Conservation (phyloP, 64 coral and sea anemone genomes). For the Dendrophyllia cribrosa region DNA sequence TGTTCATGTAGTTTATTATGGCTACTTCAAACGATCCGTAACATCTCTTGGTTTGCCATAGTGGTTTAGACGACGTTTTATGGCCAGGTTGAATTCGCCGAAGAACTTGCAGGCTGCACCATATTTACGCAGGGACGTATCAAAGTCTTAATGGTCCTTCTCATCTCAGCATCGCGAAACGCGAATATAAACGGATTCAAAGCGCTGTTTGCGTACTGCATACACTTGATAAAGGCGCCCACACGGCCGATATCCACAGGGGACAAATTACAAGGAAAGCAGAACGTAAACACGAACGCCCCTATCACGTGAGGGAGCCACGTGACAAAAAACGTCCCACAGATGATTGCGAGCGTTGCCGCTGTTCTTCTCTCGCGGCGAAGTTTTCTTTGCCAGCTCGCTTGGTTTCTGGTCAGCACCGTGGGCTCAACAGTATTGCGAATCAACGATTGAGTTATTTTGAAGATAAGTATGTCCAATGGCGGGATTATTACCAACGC, state of each 20-base stretch:
- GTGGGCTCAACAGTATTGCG: constrained; percentile 5
- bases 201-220: constrained; percentile 26
- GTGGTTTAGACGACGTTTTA: background rate
- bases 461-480: constrained; percentile 50
- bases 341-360: constrained; percentile 39
- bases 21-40: too few species aligned
- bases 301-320: constrained; percentile 40
- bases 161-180: constrained; percentile 32
- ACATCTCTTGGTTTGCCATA: background rate
- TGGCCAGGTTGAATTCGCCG: background rate
- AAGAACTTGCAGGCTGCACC: background rate
- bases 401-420: background rate
- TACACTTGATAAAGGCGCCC: constrained; percentile 4
- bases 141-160: background rate
- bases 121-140: background rate
- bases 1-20: too few species aligned
- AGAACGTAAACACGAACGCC: constrained; percentile 55
- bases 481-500: constrained; percentile 7
- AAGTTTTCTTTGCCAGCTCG: background rate
- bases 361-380: constrained; percentile 60
- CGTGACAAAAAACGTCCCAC: constrained; percentile 40
- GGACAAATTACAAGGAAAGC: constrained; percentile 24
- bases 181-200: constrained; percentile 35
- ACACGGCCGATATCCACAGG: constrained; percentile 28
- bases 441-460: constrained; percentile 9